Evolutionary conservation across 2,113 vertebrate genomes (phyloP).

Genomic region (Oophaga pumilio): DNA sequence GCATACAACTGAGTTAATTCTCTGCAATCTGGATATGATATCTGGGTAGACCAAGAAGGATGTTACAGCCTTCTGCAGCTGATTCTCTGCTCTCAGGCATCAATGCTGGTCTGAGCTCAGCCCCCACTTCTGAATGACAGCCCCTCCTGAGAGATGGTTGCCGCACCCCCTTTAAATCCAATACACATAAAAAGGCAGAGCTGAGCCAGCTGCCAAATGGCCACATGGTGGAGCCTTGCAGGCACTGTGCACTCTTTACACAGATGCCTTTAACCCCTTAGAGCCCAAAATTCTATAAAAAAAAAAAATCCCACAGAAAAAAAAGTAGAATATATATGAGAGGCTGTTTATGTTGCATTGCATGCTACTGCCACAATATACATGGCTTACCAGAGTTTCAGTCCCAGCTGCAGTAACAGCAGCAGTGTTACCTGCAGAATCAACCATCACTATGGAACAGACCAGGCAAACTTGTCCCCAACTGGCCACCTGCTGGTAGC

Average conservation of each 20-base stretch:
- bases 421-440: slow-evolving; percentile 67
- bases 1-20: background rate
- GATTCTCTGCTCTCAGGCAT: slow-evolving; percentile 7
- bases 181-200: slow-evolving; percentile 40
- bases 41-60: background rate
- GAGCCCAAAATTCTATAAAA: background rate
- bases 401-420: slow-evolving; percentile 68
- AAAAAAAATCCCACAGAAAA: slow-evolving; percentile 26
- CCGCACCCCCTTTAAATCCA: slow-evolving; percentile 25
- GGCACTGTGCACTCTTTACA: slow-evolving; percentile 12
- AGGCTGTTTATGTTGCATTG: slow-evolving; percentile 20
- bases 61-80: slow-evolving; percentile 30
- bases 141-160: slow-evolving; percentile 40
- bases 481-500: slow-evolving; percentile 75
- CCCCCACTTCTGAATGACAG: slow-evolving; percentile 37
- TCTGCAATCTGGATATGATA: background rate
- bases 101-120: background rate
- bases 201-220: slow-evolving; percentile 10
- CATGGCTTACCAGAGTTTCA: slow-evolving; percentile 73
- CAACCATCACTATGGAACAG: slow-evolving; percentile 62
- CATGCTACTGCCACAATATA: background rate
- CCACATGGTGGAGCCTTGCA: slow-evolving; percentile 58
- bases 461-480: slow-evolving; percentile 67
- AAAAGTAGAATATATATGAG: slow-evolving; percentile 33
- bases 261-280: slow-evolving; percentile 47